Evolutionary conservation across 2,888 invertebrate genomes (phyloP).

Genomic region (Cotesia congregata): DNA sequence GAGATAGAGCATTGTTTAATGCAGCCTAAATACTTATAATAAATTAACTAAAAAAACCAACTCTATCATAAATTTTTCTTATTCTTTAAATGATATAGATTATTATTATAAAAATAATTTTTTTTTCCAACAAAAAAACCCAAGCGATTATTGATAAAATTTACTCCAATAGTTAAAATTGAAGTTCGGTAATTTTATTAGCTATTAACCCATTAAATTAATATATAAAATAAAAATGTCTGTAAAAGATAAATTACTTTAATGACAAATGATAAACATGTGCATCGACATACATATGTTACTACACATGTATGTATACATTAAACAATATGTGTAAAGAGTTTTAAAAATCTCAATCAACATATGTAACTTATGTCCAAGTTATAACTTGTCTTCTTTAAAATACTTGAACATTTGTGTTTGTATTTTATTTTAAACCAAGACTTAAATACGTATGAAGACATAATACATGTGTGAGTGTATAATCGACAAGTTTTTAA

Average conservation of each 20-base stretch:
- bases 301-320: not conserved
- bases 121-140: not conserved
- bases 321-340: not conserved
- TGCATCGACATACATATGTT: not conserved
- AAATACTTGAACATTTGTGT: too few species aligned
- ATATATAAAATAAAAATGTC: not conserved
- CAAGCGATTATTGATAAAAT: not conserved
- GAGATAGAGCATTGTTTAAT: too few species aligned
- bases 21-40: too few species aligned
- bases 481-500: slow-evolving; percentile 20
- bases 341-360: not conserved
- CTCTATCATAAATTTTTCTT: too few species aligned
- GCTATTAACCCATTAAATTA: not conserved
- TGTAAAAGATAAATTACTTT: not conserved
- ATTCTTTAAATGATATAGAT: too few species aligned
- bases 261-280: slow-evolving; percentile 18
- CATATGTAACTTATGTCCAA: not conserved
- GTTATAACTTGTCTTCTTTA: not conserved
- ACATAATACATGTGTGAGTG: not conserved
- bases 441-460: too few species aligned
- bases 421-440: too few species aligned
- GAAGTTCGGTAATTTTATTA: not conserved
- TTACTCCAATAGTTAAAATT: not conserved
- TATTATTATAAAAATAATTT: too few species aligned
- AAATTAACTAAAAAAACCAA: too few species aligned